A percentile compares a stretch with the other conserved stretches of the same genome.
Conservation (phyloP, 2,888 invertebrate genomes). For the Rapana venosa region DNA sequence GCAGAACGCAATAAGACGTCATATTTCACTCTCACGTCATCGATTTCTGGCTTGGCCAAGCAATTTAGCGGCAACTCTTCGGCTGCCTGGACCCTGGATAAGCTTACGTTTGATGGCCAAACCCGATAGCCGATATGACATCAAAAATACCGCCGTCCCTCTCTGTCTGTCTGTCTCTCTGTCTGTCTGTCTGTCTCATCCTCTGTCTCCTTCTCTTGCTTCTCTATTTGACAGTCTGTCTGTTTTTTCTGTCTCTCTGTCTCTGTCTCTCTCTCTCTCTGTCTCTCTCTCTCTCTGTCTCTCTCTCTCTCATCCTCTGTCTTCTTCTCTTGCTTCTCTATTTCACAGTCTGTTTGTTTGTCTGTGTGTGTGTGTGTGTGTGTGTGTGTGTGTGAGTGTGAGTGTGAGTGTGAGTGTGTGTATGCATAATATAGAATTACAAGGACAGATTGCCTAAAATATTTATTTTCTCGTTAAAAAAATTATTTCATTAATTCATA, state of each 20-base stretch:
- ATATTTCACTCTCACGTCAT: conserved; percentile 12
- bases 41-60: conserved; percentile 22
- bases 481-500: too few species aligned
- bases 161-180: background rate
- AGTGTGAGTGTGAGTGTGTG: conserved; percentile 11
- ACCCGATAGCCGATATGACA: conserved; percentile 22
- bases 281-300: background rate
- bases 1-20: conserved; percentile 30
- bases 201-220: background rate
- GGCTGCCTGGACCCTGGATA: background rate
- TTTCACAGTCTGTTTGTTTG: background rate
- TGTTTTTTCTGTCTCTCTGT: background rate
- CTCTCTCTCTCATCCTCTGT: background rate
- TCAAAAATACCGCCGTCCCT: conserved; percentile 17
- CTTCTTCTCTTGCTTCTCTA: background rate
- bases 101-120: background rate
- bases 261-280: background rate
- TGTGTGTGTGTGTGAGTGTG: conserved; percentile 18
- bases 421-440: background rate
- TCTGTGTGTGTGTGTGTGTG: conserved; percentile 20
- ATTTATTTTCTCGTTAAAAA: too few species aligned
- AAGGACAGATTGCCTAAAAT: background rate
- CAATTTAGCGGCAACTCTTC: conserved; percentile 23
- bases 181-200: background rate
- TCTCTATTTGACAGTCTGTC: background rate